These are phyloP conservation scores for Setipinna tenuifilis DNA, from an alignment of 2,797 vertebrate species.

Conservation along the genomic window DNA sequence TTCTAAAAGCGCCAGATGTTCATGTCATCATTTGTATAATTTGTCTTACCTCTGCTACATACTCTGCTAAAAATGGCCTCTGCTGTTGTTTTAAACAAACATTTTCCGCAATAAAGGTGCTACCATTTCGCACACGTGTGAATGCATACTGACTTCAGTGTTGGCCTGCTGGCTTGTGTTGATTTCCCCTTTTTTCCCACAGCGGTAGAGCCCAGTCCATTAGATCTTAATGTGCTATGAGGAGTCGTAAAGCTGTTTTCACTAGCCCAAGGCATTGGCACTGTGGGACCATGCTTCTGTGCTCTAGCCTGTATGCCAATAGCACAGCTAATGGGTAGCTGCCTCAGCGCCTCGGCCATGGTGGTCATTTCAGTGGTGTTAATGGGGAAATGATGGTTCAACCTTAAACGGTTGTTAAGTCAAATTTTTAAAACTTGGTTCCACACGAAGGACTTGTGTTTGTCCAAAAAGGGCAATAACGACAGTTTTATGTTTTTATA, in stretches of 20 bases:
- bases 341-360: background rate
- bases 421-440: background rate
- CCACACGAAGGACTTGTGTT: background rate
- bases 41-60: background rate
- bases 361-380: background rate
- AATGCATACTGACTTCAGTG: background rate
- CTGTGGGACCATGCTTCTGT: background rate
- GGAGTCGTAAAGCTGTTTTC: background rate
- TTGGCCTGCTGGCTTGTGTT: constrained; percentile 2
- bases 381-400: background rate
- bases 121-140: background rate
- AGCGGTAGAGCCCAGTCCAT: background rate
- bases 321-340: background rate
- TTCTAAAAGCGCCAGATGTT: background rate
- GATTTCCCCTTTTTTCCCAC: background rate
- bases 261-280: background rate
- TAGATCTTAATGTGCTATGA: background rate
- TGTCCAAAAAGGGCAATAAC: background rate
- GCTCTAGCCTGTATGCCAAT: background rate
- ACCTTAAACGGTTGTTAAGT: background rate
- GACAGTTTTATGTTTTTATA: background rate
- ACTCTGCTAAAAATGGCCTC: background rate
- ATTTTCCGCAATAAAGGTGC: background rate
- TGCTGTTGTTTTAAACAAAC: background rate
- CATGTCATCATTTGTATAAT: background rate